Conservation (phyloP, 2,113 vertebrate genomes). For the Ardeotis arabs region DNA sequence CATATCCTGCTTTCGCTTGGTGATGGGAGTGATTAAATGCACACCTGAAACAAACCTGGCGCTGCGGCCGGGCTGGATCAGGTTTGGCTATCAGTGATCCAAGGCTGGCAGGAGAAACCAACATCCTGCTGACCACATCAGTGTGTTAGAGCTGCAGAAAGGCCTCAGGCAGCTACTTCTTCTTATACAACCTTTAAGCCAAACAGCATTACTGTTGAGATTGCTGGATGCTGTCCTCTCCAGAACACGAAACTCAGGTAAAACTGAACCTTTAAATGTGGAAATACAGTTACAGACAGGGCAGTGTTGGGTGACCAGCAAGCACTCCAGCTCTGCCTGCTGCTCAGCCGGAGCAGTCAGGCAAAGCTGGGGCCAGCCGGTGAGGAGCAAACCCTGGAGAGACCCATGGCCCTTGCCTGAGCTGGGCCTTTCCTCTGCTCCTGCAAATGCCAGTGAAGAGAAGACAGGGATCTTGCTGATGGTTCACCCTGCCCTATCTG, state of each 20-base stretch:
- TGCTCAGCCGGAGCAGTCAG: not conserved
- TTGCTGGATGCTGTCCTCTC: not conserved
- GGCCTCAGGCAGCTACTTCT: not conserved
- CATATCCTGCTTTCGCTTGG: not conserved
- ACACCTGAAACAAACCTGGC: not conserved
- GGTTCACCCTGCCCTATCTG: not conserved
- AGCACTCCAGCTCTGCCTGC: not conserved
- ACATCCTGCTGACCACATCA: not conserved
- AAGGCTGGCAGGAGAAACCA: not conserved
- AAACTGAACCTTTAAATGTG: not conserved
- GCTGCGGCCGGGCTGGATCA: accelerated
- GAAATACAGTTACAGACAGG: not conserved
- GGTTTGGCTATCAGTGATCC: not conserved
- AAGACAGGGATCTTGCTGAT: not conserved
- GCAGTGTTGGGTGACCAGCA: not conserved
- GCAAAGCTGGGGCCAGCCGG: not conserved
- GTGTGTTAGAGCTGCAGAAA: not conserved
- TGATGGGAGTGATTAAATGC: not conserved
- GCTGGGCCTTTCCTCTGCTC: not conserved
- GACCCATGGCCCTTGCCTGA: accelerated
- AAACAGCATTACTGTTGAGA: not conserved
- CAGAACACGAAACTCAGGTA: not conserved
- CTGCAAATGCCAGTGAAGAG: not conserved
- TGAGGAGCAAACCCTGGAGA: not conserved
- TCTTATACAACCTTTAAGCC: not conserved